Percentiles rank a stretch among this genome's conserved stretches.
Evolutionary conservation across 2,797 vertebrate genomes (phyloP).

Genomic region (Odontamblyopus rebecca): DNA sequence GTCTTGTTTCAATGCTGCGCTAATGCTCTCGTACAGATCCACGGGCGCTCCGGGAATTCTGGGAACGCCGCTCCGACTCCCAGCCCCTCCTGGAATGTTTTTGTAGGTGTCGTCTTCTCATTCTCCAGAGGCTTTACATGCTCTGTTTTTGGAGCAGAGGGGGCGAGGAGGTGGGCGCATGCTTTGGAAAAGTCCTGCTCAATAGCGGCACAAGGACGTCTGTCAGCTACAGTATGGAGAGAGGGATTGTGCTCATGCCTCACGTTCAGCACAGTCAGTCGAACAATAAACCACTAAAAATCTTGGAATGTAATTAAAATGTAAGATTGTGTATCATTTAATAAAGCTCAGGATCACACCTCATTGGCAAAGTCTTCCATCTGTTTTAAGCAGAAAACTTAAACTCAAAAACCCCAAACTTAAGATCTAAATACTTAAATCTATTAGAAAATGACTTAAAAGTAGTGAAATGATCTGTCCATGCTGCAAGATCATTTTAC

Average conservation of each 20-base stretch:
- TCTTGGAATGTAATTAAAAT: too few species aligned
- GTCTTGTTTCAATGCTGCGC: conserved; percentile 74
- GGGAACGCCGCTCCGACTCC: conserved; percentile 61
- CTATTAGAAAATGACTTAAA: too few species aligned
- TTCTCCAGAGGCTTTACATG: conserved; percentile 58
- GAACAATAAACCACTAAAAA: background rate
- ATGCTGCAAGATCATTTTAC: too few species aligned
- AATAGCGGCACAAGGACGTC: background rate
- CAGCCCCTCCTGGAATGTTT: conserved; percentile 70
- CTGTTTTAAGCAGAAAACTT: too few species aligned
- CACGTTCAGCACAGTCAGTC: background rate
- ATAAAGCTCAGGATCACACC: too few species aligned
- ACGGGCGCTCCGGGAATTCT: conserved; percentile 62
- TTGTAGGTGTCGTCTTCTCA: conserved; percentile 76
- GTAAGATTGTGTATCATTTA: too few species aligned
- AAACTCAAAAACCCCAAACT: too few species aligned
- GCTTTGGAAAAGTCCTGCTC: background rate
- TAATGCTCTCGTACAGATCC: conserved; percentile 71
- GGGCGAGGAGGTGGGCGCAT: conserved; percentile 28
- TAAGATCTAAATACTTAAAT: too few species aligned
- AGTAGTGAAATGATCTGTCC: too few species aligned
- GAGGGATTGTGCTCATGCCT: background rate
- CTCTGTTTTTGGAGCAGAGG: conserved; percentile 19
- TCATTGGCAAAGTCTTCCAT: too few species aligned
- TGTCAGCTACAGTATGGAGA: background rate